These are phyloP conservation scores for Odontophorus gujanensis DNA, from an alignment of 2,113 vertebrate genomes.

Conservation along the genomic window DNA sequence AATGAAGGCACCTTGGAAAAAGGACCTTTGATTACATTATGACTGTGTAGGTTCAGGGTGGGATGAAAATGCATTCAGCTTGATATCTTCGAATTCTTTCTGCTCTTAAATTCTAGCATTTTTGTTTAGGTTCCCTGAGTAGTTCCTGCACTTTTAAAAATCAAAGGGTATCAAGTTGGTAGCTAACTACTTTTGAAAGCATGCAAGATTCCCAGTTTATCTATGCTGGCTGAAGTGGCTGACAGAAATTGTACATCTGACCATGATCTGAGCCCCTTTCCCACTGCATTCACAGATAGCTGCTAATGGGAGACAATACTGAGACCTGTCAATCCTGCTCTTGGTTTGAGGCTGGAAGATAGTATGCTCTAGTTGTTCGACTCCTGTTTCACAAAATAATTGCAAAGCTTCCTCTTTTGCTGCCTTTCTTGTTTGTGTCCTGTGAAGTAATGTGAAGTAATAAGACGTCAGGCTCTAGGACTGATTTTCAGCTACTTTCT, in stretches of 20 bases:
- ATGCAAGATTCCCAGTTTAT: background rate
- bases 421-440: background rate
- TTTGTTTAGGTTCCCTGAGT: background rate
- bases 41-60: background rate
- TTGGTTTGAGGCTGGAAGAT: background rate
- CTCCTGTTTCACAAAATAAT: background rate
- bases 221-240: background rate
- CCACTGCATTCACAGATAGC: background rate
- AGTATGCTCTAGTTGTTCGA: background rate
- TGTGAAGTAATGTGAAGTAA: background rate
- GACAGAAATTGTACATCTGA: background rate
- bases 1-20: background rate
- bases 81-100: background rate
- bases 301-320: background rate
- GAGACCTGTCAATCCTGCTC: background rate
- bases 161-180: background rate
- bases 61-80: background rate
- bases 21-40: background rate
- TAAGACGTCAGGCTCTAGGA: background rate
- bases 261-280: background rate
- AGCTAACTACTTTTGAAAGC: background rate
- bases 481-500: background rate
- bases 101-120: background rate
- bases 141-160: background rate
- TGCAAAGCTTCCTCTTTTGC: background rate